phyloP scores from a whole-genome alignment of 2,888 invertebrate species.

The Malacosoma neustria region DNA sequence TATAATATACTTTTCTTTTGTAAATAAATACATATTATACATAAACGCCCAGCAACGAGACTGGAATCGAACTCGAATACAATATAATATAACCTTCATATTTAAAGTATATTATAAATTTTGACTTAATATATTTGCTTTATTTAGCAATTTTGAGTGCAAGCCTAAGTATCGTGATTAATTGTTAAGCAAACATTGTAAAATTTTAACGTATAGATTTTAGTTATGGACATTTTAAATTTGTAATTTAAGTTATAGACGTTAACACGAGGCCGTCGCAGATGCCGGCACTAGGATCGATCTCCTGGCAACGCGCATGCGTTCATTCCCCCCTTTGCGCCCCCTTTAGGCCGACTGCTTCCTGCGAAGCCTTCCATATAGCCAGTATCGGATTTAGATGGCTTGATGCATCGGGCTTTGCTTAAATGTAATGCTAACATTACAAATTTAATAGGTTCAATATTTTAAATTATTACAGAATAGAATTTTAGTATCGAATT shows the following conservation, averaged over 20 bases:
- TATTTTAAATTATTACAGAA: no score
- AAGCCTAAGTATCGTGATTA: no score
- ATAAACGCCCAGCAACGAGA: no score
- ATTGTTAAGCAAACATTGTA: no score
- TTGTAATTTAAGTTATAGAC: slow-evolving; percentile 14
- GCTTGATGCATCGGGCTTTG: background rate
- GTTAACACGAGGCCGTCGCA: slow-evolving; percentile 12
- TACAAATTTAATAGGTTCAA: no score
- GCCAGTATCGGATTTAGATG: slow-evolving; percentile 4
- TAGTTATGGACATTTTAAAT: background rate
- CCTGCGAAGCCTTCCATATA: slow-evolving; percentile 24
- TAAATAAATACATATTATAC: no score
- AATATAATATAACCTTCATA: no score
- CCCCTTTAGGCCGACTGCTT: slow-evolving; percentile 18
- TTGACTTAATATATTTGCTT: background rate
- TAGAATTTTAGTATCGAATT: no score
- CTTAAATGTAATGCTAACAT: no score
- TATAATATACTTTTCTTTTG: no score
- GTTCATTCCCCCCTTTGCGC: slow-evolving; percentile 8
- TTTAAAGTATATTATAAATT: no score
- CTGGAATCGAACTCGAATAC: no score
- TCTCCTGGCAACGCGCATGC: slow-evolving; percentile 20
- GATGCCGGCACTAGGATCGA: slow-evolving; percentile 19
- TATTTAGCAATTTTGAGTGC: background rate
- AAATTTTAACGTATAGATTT: background rate